Evolutionary conservation across 2,888 invertebrate genomes (phyloP), one percentile per base, ranked within the genome.

Genomic region (Agrotis clavis): DNA sequence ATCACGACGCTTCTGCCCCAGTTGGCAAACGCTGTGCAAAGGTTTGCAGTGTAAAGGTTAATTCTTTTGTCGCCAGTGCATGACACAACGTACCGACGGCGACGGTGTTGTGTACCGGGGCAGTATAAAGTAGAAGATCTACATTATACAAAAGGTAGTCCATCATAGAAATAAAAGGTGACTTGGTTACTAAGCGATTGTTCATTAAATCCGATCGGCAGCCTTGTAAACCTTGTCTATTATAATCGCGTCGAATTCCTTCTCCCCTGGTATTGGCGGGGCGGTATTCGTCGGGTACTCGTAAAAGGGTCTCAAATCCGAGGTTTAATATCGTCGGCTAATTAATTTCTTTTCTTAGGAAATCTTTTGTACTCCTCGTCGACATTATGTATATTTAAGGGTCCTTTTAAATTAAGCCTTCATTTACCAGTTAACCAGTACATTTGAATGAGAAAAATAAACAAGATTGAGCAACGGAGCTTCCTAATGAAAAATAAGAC

Each of bases 1-100:
- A 92, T 92, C 90, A 90, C 87, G 87, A 82, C 86, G 82, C 83
- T 89, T 90, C 89, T 91, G 92, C 91, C 88, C 92, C 89, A 92
- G 92, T 92, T 92, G 90, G 89, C 90, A 86, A 83, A 85, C 85
- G 86, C 85, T 86, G 83, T 83, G 79, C 76, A 84, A 86, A 84
- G 84, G 86, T 87, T 87, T 80, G 83, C 84, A 85, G 84, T 74
- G 84, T 69, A 80, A 79, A 84, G 86, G 88, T 87, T 89, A 89
- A 90, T 90, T 89, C 84, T 89, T 90, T 91, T 90, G 90, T 89
- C 84, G 80, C 69, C 76, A 82, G 67, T 67, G 78, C 76, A 54
- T 67, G 50, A 64, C 53, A 56, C 41, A 16, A 57, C n/a, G 56
- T 72, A 54, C 21, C 11, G n/a, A n/a, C n/a, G n/a, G 41, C 19